Evolutionary conservation across 2,888 invertebrate species (phyloP), one percentile per base, ranked within the genome.

Genomic region (Alviniconcha strummeri): DNA sequence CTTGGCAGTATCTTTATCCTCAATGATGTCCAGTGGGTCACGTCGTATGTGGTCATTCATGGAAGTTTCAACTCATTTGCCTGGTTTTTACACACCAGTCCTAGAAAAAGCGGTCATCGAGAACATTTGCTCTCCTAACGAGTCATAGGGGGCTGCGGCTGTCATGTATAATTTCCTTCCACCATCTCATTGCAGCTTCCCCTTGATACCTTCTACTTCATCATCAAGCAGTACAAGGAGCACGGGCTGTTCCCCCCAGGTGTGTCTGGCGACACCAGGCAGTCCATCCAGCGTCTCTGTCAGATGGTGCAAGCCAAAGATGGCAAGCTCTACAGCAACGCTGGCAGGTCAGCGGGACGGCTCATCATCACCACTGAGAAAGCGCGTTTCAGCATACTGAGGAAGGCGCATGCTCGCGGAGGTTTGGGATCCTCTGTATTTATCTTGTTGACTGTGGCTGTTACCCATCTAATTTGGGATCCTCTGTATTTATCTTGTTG

Each of bases 311-410:
- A 79, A 6, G 17, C 88, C 55, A 81, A 86, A 67, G 86, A 88
- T 69, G 88, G 85, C 7, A 84, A 84, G 7, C 86, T 90, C 76
- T 87, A 89, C 85, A 79, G 83, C 60, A 80, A 75, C 36, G 78
- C 74, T 17, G 60, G 80, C 8, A 86, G 85, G 15, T 74, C 79
- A 4, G 87, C 86, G 72, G 81, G 82, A 13, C 81, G 82, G 2
- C 72, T 72, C 6, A 52, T 83, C 56, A 52, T 79, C 60, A 57
- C 57, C 5, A 36, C 55, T 19, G 79, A 83, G 69, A 84, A 86
- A 52, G 88, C 89, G 69, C 86, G 90, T 75, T 80, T 88, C 71
- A 72, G 86, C 17, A 56, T 89, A 19, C 84, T 90, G 52, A 86
- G 85, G 71, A 85, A 88, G 55, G 85, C 88, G 64, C 89, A 89